phyloP scores from a whole-genome alignment of 1,140 invertebrate genomes.

The Caenorhabditis briggsae region DNA sequence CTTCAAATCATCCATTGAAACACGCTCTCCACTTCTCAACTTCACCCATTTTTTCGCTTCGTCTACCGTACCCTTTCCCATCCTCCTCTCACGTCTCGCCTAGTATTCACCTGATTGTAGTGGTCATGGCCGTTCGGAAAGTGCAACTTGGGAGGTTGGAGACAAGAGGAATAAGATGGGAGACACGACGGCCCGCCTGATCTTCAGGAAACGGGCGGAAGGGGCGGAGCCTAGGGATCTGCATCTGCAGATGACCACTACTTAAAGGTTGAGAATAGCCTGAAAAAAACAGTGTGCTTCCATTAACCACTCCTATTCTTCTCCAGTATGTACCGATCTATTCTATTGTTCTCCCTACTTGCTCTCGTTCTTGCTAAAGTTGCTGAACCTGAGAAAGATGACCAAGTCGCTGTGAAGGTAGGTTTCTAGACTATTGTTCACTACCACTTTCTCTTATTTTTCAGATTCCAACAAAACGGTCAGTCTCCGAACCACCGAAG shows the following conservation, averaged over 20 bases:
- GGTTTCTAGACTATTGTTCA: background rate
- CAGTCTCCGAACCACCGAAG: conserved; percentile 37
- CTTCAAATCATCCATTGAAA: background rate
- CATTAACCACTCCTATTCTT: background rate
- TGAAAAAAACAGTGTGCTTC: conserved; percentile 31
- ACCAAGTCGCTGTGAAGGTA: conserved; percentile 29
- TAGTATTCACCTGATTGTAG: background rate
- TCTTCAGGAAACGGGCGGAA: conserved; percentile 54
- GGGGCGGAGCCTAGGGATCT: conserved; percentile 38
- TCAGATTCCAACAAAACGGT: conserved; percentile 47
- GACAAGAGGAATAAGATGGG: background rate
- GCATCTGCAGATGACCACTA: conserved; percentile 26
- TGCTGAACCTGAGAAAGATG: conserved; percentile 27
- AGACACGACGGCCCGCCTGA: conserved; percentile 5
- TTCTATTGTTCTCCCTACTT: conserved; percentile 13
- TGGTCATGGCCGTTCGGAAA: conserved; percentile 54
- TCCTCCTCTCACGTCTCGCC: conserved; percentile 14
- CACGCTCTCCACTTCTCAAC: background rate
- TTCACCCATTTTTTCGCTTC: conserved; percentile 1
- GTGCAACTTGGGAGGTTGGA: conserved; percentile 46
- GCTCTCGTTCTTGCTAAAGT: background rate
- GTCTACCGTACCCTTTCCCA: background rate
- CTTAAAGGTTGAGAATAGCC: conserved; percentile 7
- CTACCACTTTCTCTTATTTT: background rate
- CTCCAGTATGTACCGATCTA: conserved; percentile 35